phyloP scores from a whole-genome alignment of 2,888 invertebrate genomes.

The Apocheima hispidaria region DNA sequence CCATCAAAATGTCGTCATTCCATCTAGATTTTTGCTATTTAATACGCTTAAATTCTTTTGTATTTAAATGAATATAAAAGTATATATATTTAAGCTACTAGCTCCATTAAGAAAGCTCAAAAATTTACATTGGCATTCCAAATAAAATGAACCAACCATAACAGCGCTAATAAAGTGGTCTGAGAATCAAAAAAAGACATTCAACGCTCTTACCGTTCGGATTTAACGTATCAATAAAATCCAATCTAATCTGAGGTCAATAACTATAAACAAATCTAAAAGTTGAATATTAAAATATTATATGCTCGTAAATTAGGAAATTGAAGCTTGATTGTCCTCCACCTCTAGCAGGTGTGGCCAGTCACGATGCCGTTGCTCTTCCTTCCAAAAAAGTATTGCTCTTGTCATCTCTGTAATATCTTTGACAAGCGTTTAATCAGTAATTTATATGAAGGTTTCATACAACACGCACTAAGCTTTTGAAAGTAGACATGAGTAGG shows the following conservation, averaged over 20 bases:
- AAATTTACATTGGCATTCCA: constrained; percentile 2
- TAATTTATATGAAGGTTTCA: constrained; percentile 60
- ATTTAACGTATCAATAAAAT: constrained; percentile 36
- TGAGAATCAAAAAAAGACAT: constrained; percentile 46
- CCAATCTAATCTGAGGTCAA: constrained; percentile 49
- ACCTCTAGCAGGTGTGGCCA: constrained; percentile 62
- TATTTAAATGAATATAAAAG: too few relatives aligned
- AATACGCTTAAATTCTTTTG: not conserved
- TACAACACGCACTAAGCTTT: constrained; percentile 54
- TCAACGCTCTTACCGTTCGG: constrained; percentile 43
- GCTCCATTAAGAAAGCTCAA: constrained; percentile 4
- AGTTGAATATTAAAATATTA: constrained; percentile 28
- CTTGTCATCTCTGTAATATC: constrained; percentile 55
- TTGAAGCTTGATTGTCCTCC: constrained; percentile 54
- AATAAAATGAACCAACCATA: not conserved
- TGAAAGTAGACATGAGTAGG: constrained; percentile 49
- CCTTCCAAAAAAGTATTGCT: constrained; percentile 44
- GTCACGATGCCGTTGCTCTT: constrained; percentile 55
- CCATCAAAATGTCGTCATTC: too few relatives aligned
- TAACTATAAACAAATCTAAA: constrained; percentile 45
- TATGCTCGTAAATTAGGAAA: constrained; percentile 54
- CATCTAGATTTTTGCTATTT: not conserved
- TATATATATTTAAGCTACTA: not conserved
- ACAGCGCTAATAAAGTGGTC: constrained; percentile 41
- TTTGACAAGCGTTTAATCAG: constrained; percentile 59